Percentiles rank a stretch among this genome's conserved stretches.
Evolutionary conservation across 2,113 vertebrate genomes (phyloP).

Genomic region (Cephalopholis sonnerati): DNA sequence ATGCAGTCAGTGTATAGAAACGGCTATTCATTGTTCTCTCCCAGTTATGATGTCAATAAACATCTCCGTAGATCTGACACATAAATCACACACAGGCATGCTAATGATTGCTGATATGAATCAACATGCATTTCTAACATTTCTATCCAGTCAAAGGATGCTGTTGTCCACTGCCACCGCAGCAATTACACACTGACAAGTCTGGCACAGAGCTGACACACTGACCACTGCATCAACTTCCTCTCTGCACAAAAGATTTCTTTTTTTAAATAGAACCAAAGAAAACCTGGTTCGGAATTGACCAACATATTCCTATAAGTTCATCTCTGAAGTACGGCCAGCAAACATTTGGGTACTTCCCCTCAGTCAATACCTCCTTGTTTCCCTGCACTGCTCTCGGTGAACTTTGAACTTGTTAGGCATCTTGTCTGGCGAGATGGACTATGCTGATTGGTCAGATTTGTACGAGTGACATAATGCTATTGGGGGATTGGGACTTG

Average conservation of each 20-base stretch:
- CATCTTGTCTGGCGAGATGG: constrained; percentile 23
- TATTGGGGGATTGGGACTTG: neutral
- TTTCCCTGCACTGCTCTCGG: neutral
- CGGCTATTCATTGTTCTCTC: constrained; percentile 47
- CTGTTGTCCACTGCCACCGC: constrained; percentile 26
- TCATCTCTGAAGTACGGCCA: constrained; percentile 43
- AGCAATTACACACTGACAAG: constrained; percentile 28
- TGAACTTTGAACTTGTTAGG: constrained; percentile 60
- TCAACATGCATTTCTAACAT: constrained; percentile 37
- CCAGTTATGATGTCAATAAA: constrained; percentile 3
- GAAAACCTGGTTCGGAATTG: constrained; percentile 33
- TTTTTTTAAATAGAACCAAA: constrained; percentile 21
- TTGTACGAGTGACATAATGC: constrained; percentile 51
- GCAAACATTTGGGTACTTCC: constrained; percentile 41
- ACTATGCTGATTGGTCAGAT: constrained; percentile 44
- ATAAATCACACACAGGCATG: constrained; percentile 22
- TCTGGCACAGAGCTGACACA: constrained; percentile 50
- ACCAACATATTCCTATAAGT: constrained; percentile 16
- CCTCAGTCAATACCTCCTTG: constrained; percentile 62
- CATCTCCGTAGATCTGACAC: constrained; percentile 36
- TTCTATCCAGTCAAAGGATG: constrained; percentile 42
- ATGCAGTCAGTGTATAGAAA: constrained; percentile 9
- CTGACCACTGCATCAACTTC: constrained; percentile 57
- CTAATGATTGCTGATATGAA: constrained; percentile 64
- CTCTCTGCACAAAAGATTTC: constrained; percentile 43